Evolutionary conservation across 1,140 invertebrate species (phyloP).

Genomic region (Drosophila bipectinata): DNA sequence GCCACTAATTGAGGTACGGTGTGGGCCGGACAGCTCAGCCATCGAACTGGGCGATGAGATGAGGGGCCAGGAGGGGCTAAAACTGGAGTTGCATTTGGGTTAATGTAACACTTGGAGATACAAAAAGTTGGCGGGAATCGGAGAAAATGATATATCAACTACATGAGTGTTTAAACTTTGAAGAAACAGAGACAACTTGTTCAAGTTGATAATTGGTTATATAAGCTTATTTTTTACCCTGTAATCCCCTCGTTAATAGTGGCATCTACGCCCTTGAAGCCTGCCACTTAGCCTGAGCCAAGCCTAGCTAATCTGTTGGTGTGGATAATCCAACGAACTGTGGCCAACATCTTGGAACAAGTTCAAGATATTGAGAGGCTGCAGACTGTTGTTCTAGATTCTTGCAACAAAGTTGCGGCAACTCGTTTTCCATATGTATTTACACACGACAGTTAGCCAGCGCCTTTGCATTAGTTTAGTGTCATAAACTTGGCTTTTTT

Average conservation of each 20-base stretch:
- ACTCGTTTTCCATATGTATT: constrained; percentile 49
- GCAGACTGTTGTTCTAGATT: constrained; percentile 64
- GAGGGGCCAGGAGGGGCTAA: constrained; percentile 1
- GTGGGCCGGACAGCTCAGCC: constrained; percentile 34
- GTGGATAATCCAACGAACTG: constrained; percentile 31
- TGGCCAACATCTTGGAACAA: constrained; percentile 38
- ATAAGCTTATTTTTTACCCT: background rate
- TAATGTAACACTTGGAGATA: constrained; percentile 57
- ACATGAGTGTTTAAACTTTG: background rate
- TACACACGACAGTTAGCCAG: constrained; percentile 38
- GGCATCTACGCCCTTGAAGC: constrained; percentile 5
- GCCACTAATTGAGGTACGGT: constrained; percentile 74
- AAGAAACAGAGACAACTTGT: no score
- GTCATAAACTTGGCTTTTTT: constrained; percentile 68
- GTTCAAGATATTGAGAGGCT: constrained; percentile 48
- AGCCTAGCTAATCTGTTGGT: constrained; percentile 29
- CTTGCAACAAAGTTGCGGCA: constrained; percentile 67
- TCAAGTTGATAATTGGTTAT: no score
- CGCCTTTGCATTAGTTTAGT: constrained; percentile 66
- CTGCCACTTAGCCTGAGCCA: constrained; percentile 12
- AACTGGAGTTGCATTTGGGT: constrained; percentile 61
- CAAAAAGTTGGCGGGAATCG: constrained; percentile 18
- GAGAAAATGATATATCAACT: background rate
- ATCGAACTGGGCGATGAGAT: constrained; percentile 7
- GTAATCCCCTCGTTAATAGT: background rate